Conservation (phyloP, 2,888 invertebrate genomes). For the Pherbina coryleti region DNA sequence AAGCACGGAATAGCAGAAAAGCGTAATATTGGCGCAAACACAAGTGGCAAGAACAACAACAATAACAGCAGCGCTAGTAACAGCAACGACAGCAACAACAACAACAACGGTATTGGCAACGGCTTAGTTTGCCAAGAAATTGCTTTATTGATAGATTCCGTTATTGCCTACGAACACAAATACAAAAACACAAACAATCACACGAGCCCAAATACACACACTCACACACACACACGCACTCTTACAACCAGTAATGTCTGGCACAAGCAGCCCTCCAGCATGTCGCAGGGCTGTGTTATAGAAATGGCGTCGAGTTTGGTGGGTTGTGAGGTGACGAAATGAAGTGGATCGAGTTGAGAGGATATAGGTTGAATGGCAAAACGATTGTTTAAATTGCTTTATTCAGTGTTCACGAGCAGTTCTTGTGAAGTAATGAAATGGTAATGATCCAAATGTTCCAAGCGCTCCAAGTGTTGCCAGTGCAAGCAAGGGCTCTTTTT, state of each 20-base stretch:
- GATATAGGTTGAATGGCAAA: background rate
- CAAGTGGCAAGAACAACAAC: slow-evolving; percentile 1
- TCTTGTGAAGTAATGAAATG: slow-evolving; percentile 17
- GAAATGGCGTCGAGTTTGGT: too few species aligned
- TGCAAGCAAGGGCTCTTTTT: too few species aligned
- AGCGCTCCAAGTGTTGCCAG: background rate
- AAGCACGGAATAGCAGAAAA: background rate
- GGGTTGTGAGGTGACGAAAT: too few species aligned
- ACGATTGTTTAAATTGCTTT: slow-evolving; percentile 27
- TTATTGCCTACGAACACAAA: background rate
- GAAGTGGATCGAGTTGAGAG: too few species aligned
- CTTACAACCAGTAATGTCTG: background rate
- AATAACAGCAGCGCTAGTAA: background rate
- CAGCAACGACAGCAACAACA: slow-evolving; percentile 15
- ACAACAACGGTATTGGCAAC: slow-evolving; percentile 33
- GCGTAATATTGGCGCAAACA: background rate
- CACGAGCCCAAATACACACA: background rate
- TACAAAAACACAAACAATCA: background rate
- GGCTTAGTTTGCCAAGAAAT: slow-evolving; percentile 11
- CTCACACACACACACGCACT: background rate
- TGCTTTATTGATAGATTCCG: slow-evolving; percentile 18
- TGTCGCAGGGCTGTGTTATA: too few species aligned
- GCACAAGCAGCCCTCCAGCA: too few species aligned
- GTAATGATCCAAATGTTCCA: slow-evolving; percentile 20
- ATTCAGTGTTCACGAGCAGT: slow-evolving; percentile 16